Evolutionary conservation across 2,888 invertebrate genomes (phyloP), one percentile per base, ranked within the genome.

Genomic region (Sthenelais limicola): DNA sequence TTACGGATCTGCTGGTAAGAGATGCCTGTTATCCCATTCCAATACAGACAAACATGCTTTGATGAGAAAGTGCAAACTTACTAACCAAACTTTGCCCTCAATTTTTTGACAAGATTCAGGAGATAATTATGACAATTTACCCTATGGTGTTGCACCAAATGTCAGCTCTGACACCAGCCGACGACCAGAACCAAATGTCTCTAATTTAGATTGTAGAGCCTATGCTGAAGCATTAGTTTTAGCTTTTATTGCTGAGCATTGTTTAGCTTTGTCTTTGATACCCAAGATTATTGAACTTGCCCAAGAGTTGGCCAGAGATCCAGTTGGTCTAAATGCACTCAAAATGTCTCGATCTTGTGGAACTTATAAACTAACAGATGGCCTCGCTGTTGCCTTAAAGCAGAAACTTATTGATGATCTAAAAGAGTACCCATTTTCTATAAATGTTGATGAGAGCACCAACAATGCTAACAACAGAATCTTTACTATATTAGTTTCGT

Each of bases 301-400:
- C 1, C 30, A 56, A 18, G 56, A 56, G 35, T 9, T 32, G 26
- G 56, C 56, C 5, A 32, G 33, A 3, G 56, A 56, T 51, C 51
- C 51, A 9, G 9, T 5, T 24, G 9, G 7, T 7, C 51, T 51
- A 12, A 7, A 24, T 51, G 21, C 51, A 51, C 9, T 51, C 9
- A 51, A 51, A 24, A 51, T 51, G 51, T 51, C 51, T n/a, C 18
- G 12, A 51, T 24, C 51, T 12, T 51, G 51, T 51, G 51, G 51
- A 9, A 51, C 12, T n/a, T n/a, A 51, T n/a, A 51, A 51, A 51
- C 5, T 51, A 24, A 51, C 51, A n/a, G 51, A 51, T 7, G 51
- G 12, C 7, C 21, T 51, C 7, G 51, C 51, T 24, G 21, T 24
- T 24, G 51, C 51, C 7, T 51, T 51, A 12, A 7, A 24, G 5